Percentiles rank a stretch among this genome's conserved stretches.
Evolutionary conservation across 2,797 vertebrate genomes (phyloP).

Genomic region (Ataeniobius toweri): DNA sequence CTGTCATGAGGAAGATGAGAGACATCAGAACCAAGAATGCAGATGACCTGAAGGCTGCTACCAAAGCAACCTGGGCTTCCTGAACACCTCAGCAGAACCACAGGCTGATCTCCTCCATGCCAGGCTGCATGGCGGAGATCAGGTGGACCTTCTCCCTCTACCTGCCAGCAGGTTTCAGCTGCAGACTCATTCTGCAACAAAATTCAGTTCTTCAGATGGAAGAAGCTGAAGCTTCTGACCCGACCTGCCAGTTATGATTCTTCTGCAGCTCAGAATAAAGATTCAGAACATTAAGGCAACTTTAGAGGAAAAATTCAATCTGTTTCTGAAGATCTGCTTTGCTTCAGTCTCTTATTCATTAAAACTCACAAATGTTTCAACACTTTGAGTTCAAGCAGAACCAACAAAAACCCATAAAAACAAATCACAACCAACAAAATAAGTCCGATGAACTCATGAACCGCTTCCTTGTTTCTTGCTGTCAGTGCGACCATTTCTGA

Average conservation of each 20-base stretch:
- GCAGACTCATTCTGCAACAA: not conserved
- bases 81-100: too few species aligned
- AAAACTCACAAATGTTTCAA: not conserved
- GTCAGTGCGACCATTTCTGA: constrained; percentile 23
- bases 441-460: constrained; percentile 43
- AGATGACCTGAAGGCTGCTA: too few species aligned
- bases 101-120: too few species aligned
- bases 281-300: not conserved
- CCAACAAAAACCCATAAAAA: not conserved
- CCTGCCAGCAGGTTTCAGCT: not conserved
- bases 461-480: constrained; percentile 31
- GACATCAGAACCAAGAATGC: too few species aligned
- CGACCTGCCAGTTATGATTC: too few species aligned
- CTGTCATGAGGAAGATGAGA: too few species aligned
- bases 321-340: not conserved
- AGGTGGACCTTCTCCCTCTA: not conserved
- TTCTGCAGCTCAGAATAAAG: not conserved
- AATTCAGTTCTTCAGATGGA: too few species aligned
- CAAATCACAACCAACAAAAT: constrained; percentile 16
- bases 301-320: not conserved
- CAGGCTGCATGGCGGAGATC: too few species aligned
- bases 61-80: too few species aligned
- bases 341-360: too few species aligned
- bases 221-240: too few species aligned
- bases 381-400: not conserved